Evolutionary conservation across 2,797 vertebrate species (phyloP).

Genomic region (Pangasius macronema): DNA sequence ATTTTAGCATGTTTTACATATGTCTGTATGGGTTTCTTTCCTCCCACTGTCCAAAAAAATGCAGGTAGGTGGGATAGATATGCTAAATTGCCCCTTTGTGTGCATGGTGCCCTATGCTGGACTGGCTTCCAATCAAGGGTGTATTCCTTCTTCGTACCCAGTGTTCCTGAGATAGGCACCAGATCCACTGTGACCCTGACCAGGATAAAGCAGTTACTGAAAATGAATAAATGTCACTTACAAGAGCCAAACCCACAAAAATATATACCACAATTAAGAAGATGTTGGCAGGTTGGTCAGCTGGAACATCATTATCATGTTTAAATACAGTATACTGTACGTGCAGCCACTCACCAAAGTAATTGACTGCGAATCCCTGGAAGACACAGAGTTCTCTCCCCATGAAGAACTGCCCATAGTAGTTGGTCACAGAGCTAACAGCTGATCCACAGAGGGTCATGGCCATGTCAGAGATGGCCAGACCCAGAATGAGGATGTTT

Average conservation of each 20-base stretch:
- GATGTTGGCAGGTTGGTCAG: neutral
- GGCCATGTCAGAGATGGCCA: conserved; percentile 69
- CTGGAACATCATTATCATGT: neutral
- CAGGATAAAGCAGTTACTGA: neutral
- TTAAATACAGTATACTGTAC: neutral
- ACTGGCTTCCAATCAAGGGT: neutral
- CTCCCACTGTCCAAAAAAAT: neutral
- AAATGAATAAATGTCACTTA: neutral
- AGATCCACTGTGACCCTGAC: neutral
- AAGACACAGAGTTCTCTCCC: conserved; percentile 70
- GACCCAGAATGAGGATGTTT: conserved; percentile 34
- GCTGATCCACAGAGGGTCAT: conserved; percentile 71
- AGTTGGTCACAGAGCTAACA: conserved; percentile 73
- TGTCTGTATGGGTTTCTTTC: neutral
- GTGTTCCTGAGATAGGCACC: neutral
- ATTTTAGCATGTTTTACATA: neutral
- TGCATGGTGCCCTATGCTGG: neutral
- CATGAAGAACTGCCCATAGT: conserved; percentile 71
- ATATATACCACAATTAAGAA: neutral
- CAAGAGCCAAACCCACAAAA: neutral
- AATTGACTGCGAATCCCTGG: conserved; percentile 76
- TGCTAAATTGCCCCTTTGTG: neutral
- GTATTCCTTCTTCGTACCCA: neutral
- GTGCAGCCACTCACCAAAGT: conserved; percentile 60
- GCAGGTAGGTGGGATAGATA: neutral